These are phyloP conservation scores for Spongia lamella DNA, from an alignment of 37 sponge, comb jelly and placozoan species.

Conservation along the genomic window DNA sequence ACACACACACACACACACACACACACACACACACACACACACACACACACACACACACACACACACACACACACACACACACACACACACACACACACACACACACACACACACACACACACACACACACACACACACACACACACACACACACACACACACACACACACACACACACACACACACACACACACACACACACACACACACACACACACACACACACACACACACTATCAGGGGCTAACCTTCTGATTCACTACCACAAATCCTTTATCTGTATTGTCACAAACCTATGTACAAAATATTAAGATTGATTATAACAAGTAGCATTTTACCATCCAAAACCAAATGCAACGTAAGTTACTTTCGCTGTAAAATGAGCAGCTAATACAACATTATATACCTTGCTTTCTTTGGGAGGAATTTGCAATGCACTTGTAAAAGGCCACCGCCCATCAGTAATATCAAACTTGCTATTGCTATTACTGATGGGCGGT, in stretches of 20 bases:
- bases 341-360: background rate
- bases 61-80: constrained; percentile 29
- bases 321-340: background rate
- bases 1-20: constrained; percentile 23
- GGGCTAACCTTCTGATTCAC: constrained; percentile 92
- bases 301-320: background rate
- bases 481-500: too few species aligned
- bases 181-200: background rate
- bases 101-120: constrained; percentile 34
- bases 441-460: too few species aligned
- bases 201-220: constrained; percentile 11
- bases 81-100: constrained; percentile 28
- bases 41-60: background rate
- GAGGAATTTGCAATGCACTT: too few species aligned
- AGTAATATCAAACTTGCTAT: too few species aligned
- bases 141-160: constrained; percentile 27
- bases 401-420: too few species aligned
- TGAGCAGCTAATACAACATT: too few species aligned
- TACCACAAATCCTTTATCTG: constrained; percentile 91
- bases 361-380: too few species aligned
- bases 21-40: background rate
- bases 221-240: constrained; percentile 12
- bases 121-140: constrained; percentile 17
- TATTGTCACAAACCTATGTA: constrained; percentile 76
- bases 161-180: background rate